Evolutionary conservation across 1,140 invertebrate species (phyloP).

Genomic region (Nephila pilipes): DNA sequence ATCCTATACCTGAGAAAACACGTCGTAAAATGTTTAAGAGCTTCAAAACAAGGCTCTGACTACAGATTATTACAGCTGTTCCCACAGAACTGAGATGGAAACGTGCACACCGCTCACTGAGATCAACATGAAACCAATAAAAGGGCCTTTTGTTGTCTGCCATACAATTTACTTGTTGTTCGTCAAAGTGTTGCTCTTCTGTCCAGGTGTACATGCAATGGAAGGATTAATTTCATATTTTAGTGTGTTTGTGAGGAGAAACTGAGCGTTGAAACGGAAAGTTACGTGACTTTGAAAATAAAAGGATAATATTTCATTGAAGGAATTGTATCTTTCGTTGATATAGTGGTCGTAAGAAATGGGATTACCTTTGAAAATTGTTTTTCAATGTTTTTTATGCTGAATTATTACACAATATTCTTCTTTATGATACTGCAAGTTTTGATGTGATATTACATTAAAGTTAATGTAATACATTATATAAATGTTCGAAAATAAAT

Average conservation of each 20-base stretch:
- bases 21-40: conserved; percentile 54
- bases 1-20: conserved; percentile 34
- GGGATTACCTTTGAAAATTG: too few relatives aligned
- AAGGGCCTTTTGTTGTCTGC: conserved; percentile 26
- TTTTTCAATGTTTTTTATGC: too few relatives aligned
- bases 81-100: background rate
- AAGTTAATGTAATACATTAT: too few relatives aligned
- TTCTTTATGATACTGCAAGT: too few relatives aligned
- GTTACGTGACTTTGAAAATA: background rate
- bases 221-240: conserved; percentile 15
- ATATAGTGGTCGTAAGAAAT: background rate
- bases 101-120: background rate
- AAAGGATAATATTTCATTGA: background rate
- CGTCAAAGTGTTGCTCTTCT: conserved; percentile 7
- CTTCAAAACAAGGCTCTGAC: conserved; percentile 44
- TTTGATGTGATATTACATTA: too few relatives aligned
- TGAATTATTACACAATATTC: too few relatives aligned
- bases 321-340: background rate
- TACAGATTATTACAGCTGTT: conserved; percentile 40
- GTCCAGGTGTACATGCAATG: conserved; percentile 18
- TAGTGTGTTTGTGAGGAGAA: background rate
- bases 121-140: background rate
- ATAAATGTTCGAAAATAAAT: too few relatives aligned
- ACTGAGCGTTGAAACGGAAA: background rate
- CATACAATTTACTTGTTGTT: background rate